Conservation (phyloP, 1,140 invertebrate genomes). For the Samia ricini region DNA sequence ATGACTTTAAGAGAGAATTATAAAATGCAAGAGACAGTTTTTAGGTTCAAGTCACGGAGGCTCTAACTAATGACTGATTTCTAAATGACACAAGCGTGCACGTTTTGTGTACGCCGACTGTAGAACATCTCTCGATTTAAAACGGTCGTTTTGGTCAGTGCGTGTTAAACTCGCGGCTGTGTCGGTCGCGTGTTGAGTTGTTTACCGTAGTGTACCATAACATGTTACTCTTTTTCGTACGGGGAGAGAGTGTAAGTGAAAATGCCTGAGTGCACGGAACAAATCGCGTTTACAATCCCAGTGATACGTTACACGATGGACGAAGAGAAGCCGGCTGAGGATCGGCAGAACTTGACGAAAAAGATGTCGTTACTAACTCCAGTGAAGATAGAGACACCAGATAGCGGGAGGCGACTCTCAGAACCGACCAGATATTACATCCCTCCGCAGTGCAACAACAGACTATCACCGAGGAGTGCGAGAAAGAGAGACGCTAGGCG, state of each 20-base stretch:
- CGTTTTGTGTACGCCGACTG: background rate
- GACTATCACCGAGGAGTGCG: slow-evolving; percentile 62
- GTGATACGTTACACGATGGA: slow-evolving; percentile 72
- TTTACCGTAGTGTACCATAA: slow-evolving; percentile 13
- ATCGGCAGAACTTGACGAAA: slow-evolving; percentile 53
- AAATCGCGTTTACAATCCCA: slow-evolving; percentile 64
- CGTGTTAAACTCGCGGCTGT: slow-evolving; percentile 16
- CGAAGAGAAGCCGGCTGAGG: slow-evolving; percentile 45
- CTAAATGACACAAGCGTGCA: slow-evolving; percentile 12
- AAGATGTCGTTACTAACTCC: slow-evolving; percentile 65
- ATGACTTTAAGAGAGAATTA: slow-evolving; percentile 16
- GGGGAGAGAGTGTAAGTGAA: slow-evolving; percentile 47
- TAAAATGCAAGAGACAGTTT: slow-evolving; percentile 13
- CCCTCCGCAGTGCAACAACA: slow-evolving; percentile 69
- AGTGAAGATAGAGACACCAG: slow-evolving; percentile 68
- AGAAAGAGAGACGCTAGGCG: slow-evolving; percentile 55
- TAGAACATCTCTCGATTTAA: background rate
- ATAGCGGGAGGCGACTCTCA: slow-evolving; percentile 53
- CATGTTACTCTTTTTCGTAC: slow-evolving; percentile 15
- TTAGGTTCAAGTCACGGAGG: slow-evolving; percentile 20
- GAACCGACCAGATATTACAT: slow-evolving; percentile 65
- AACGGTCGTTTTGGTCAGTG: slow-evolving; percentile 14
- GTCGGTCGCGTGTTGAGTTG: slow-evolving; percentile 21
- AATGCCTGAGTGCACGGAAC: slow-evolving; percentile 71
- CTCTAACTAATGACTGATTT: slow-evolving; percentile 20